Evolutionary conservation across 2,797 vertebrate species (phyloP).

Genomic region (Fringilla coelebs): DNA sequence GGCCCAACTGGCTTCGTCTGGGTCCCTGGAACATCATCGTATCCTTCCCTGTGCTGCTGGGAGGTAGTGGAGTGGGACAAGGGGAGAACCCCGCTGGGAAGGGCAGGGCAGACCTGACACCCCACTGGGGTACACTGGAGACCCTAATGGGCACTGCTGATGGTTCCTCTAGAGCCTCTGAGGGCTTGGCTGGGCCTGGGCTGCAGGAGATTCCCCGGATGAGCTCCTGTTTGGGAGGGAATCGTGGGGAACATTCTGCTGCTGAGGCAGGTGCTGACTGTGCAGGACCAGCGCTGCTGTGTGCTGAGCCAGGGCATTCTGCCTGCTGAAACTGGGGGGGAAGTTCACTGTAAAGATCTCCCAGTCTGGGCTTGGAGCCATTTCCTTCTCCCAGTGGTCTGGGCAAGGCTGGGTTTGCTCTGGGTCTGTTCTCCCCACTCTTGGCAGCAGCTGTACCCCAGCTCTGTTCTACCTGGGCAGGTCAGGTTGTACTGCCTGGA

Average conservation of each 20-base stretch:
- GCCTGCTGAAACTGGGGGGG: not conserved
- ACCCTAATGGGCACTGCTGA: not conserved
- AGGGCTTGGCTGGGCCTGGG: not conserved
- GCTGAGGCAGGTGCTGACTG: not conserved
- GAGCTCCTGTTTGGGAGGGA: not conserved
- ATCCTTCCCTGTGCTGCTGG: constrained; percentile 80
- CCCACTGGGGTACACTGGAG: not conserved
- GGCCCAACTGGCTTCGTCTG: constrained; percentile 96
- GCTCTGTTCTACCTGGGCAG: not conserved
- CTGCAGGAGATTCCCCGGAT: not conserved
- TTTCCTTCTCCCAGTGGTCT: not conserved
- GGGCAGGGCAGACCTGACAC: not conserved
- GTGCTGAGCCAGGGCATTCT: not conserved
- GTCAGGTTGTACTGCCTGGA: not conserved
- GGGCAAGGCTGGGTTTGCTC: not conserved
- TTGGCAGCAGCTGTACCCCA: not conserved
- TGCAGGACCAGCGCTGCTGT: not conserved
- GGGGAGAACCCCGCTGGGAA: not conserved
- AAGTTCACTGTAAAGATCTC: not conserved
- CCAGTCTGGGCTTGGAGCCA: not conserved
- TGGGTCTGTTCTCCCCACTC: not conserved
- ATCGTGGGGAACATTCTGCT: rapidly evolving
- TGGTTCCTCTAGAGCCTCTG: not conserved
- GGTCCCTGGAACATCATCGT: constrained; percentile 99
- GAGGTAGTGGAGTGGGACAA: not conserved